Evolutionary conservation across 2,888 invertebrate species (phyloP).

Genomic region (Dexiosoma caninum): DNA sequence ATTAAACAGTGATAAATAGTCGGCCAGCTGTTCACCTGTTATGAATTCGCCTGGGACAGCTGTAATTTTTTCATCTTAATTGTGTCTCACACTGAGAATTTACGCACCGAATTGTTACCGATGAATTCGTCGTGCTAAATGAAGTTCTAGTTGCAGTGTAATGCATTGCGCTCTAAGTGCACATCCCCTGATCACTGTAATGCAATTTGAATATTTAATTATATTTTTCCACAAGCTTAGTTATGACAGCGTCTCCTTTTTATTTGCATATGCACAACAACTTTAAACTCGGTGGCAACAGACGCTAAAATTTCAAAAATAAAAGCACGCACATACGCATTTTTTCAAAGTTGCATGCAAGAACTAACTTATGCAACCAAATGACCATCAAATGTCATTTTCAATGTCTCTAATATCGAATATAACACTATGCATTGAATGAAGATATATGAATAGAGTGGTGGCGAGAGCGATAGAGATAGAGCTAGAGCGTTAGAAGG

Average conservation of each 20-base stretch:
- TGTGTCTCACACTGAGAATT: too few species aligned
- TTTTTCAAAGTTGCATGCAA: background rate
- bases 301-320: conserved; percentile 9
- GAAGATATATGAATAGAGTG: background rate
- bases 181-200: too few species aligned
- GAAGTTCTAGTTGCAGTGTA: too few species aligned
- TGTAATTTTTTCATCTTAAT: too few species aligned
- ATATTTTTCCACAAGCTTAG: background rate
- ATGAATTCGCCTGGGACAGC: too few species aligned
- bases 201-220: conserved; percentile 5
- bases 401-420: conserved; percentile 27
- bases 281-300: conserved; percentile 26
- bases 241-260: background rate
- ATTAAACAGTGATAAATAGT: too few species aligned
- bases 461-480: background rate
- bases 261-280: background rate
- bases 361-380: conserved; percentile 19
- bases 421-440: background rate
- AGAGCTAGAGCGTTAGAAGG: background rate
- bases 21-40: too few species aligned
- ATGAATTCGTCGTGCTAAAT: too few species aligned
- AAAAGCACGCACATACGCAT: background rate
- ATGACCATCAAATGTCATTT: conserved; percentile 38
- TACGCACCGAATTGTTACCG: too few species aligned
- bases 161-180: too few species aligned